Conservation (phyloP, 2,113 vertebrate genomes). For the Alectura lathami region DNA sequence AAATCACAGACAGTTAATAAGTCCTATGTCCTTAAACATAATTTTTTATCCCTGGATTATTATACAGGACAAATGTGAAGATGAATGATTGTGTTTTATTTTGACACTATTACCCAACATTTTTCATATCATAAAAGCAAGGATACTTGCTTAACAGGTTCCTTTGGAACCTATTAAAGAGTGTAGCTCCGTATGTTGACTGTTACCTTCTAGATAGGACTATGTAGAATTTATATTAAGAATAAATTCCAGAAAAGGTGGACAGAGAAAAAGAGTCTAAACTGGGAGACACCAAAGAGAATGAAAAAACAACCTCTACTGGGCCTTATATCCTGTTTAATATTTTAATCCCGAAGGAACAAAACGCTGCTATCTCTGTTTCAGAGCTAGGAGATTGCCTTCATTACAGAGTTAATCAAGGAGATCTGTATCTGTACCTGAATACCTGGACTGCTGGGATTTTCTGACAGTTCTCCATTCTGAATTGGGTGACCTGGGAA, state of each 20-base stretch:
- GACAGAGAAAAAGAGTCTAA: not conserved
- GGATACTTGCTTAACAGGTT: no score
- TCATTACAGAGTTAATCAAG: not conserved
- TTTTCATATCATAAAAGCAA: not conserved
- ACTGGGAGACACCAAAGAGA: not conserved
- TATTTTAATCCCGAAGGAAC: not conserved
- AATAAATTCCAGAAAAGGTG: not conserved
- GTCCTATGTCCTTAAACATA: not conserved
- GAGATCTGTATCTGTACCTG: not conserved
- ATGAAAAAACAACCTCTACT: not conserved
- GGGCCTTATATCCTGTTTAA: not conserved
- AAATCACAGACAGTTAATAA: not conserved
- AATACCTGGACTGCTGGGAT: not conserved
- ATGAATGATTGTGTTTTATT: not conserved
- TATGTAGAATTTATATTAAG: not conserved
- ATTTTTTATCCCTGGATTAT: not conserved
- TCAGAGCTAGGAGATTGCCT: not conserved
- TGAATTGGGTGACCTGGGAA: not conserved
- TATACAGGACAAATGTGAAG: not conserved
- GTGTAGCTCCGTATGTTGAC: not conserved
- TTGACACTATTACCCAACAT: not conserved
- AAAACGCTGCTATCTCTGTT: not conserved
- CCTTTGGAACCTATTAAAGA: not conserved
- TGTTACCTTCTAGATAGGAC: not conserved
- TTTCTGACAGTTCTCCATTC: not conserved